phyloP scores from a whole-genome alignment of 2,797 vertebrate species.

The Etheostoma perlongum region DNA sequence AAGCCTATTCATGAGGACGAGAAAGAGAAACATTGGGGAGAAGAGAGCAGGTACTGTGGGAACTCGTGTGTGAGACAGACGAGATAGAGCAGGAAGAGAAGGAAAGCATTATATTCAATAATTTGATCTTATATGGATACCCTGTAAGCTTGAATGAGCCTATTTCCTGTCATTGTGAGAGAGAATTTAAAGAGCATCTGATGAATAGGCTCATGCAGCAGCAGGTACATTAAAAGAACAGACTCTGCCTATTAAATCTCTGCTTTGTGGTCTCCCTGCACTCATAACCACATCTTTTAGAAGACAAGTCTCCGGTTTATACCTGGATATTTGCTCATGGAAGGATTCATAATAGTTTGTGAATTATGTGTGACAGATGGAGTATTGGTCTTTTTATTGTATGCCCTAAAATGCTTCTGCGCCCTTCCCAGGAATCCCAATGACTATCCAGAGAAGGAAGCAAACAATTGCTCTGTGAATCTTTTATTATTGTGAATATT shows the following conservation, averaged over 20 bases:
- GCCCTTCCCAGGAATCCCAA: constrained; percentile 36
- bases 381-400: constrained; percentile 26
- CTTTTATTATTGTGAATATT: background rate
- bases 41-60: constrained; percentile 8
- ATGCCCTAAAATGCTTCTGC: constrained; percentile 41
- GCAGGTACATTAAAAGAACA: constrained; percentile 62
- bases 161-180: constrained; percentile 63
- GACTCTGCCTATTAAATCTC: constrained; percentile 39
- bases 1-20: constrained; percentile 17
- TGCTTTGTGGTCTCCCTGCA: constrained; percentile 39
- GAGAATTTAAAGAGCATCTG: constrained; percentile 60
- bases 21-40: constrained; percentile 15
- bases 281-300: constrained; percentile 35
- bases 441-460: constrained; percentile 35
- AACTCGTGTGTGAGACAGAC: constrained; percentile 25
- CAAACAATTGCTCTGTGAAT: constrained; percentile 35
- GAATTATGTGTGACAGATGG: constrained; percentile 61
- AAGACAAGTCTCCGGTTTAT: constrained; percentile 43
- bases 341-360: constrained; percentile 39
- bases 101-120: constrained; percentile 59
- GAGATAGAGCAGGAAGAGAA: constrained; percentile 29
- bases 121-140: constrained; percentile 64
- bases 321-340: constrained; percentile 47
- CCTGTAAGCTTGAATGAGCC: constrained; percentile 57
- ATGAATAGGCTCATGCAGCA: constrained; percentile 58